phyloP scores from a whole-genome alignment of 2,888 invertebrate genomes.

The Hirtodrosophila trivittata region DNA sequence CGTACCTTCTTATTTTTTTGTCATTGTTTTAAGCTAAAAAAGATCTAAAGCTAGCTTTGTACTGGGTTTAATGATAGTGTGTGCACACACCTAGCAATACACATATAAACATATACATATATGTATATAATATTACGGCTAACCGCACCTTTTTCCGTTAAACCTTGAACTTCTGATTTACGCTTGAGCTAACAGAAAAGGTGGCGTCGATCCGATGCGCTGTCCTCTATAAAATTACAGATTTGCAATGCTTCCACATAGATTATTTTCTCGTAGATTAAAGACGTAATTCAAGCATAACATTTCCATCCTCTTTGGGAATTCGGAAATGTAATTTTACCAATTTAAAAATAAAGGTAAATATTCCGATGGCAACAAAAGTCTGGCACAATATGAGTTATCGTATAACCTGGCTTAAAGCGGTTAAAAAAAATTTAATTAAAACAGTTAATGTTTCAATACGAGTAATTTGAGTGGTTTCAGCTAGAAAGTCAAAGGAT shows the following conservation, averaged over 20 bases:
- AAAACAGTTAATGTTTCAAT: no score
- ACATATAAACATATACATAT: background rate
- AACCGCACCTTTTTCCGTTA: conserved; percentile 72
- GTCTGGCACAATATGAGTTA: no score
- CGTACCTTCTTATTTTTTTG: conserved; percentile 10
- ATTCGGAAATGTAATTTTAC: no score
- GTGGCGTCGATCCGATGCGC: background rate
- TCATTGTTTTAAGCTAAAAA: conserved; percentile 15
- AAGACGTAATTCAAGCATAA: background rate
- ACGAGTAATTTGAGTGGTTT: no score
- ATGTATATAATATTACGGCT: conserved; percentile 25
- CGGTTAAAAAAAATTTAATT: no score
- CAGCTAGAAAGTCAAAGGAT: no score
- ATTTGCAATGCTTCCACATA: no score
- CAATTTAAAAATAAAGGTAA: no score
- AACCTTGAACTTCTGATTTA: conserved; percentile 59
- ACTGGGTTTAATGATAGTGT: conserved; percentile 9
- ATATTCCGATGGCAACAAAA: no score
- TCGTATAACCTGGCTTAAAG: no score
- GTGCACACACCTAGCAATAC: conserved; percentile 5
- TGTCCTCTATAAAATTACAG: background rate
- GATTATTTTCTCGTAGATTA: background rate
- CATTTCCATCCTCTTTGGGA: background rate
- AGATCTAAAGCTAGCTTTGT: conserved; percentile 20
- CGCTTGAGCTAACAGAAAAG: conserved; percentile 55